Base-by-base conservation (phyloP, 1,140 invertebrate genomes). In the Halesus radiatus region DNA sequence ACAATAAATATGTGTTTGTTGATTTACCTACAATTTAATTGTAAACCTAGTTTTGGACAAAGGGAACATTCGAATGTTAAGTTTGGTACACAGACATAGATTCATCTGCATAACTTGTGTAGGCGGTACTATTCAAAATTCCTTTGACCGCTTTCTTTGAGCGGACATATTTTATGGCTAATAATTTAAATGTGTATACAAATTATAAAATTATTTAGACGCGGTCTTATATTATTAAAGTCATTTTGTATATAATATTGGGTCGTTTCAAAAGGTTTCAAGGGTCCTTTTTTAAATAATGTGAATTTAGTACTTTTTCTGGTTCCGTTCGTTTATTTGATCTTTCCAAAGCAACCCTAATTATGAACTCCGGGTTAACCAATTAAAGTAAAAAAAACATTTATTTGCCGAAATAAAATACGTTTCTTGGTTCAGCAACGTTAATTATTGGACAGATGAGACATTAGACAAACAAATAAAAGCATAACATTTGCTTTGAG, bases 231-330 rank as follows among this genome's bases (percentile, higher is more conserved):
- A 66, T 66, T 66, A 66, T 66, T 29, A 66, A n/a, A 29, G 62
- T 29, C 26, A 15, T 66, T 66, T 29, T 26, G 7, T 66, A n/a
- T 16, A 32, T 32, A 26, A 66, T 66, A 66, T 66, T 32, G 62
- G 62, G 62, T 66, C 62, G 62, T 66, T 66, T 66, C 10, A 60
- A 32, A n/a, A n/a, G n/a, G n/a, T n/a, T n/a, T n/a, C n/a, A n/a
- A n/a, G n/a, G 22, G 23, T 16, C 32, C 62, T 26, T 66, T 66
- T 66, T 66, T 29, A 66, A 66, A 66, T 66, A 66, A 66, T 29
- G 62, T 66, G 62, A 66, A 66, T 66, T 32, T 66, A 26, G 26
- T 22, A 66, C 29, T 26, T 64, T 22, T 66, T 66, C n/a, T 10
- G 15, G 22, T 26, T 32, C 7, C 16, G 32, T 32, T 66, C 26